phyloP scores from a whole-genome alignment of 2,113 vertebrate species.

The Rhipidura dahli region DNA sequence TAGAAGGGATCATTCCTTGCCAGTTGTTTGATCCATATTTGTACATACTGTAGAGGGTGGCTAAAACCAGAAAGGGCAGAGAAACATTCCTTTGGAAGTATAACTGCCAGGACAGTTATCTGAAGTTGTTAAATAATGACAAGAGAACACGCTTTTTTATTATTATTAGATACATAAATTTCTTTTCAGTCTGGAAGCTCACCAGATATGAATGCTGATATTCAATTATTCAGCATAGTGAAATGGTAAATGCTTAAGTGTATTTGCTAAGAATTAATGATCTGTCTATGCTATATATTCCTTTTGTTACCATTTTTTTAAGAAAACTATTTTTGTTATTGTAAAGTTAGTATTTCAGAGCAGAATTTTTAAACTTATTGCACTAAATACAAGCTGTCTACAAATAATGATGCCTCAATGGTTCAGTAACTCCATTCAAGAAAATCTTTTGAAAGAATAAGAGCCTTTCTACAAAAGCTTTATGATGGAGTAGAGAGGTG shows the following conservation, averaged over 20 bases:
- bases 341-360: conserved; percentile 82
- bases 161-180: neutral
- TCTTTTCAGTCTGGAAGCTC: conserved; percentile 68
- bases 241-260: conserved; percentile 79
- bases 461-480: conserved; percentile 61
- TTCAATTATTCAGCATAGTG: conserved; percentile 72
- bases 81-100: conserved; percentile 57
- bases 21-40: conserved; percentile 51
- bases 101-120: conserved; percentile 44
- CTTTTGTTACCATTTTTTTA: conserved; percentile 84
- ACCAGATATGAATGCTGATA: conserved; percentile 76
- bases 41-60: conserved; percentile 30
- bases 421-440: conserved; percentile 71
- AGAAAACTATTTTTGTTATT: conserved; percentile 84
- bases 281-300: conserved; percentile 78
- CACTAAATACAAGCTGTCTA: conserved; percentile 79
- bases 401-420: conserved; percentile 70
- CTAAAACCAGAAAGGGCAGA: conserved; percentile 56
- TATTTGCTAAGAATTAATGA: conserved; percentile 78
- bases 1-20: conserved; percentile 30
- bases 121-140: conserved; percentile 53
- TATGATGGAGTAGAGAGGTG: conserved; percentile 33
- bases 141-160: conserved; percentile 53
- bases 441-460: conserved; percentile 69
- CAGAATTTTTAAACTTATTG: conserved; percentile 83